phyloP scores from a whole-genome alignment of 1,140 invertebrate species.

The Hermatobates lingyangjiaoensis region DNA sequence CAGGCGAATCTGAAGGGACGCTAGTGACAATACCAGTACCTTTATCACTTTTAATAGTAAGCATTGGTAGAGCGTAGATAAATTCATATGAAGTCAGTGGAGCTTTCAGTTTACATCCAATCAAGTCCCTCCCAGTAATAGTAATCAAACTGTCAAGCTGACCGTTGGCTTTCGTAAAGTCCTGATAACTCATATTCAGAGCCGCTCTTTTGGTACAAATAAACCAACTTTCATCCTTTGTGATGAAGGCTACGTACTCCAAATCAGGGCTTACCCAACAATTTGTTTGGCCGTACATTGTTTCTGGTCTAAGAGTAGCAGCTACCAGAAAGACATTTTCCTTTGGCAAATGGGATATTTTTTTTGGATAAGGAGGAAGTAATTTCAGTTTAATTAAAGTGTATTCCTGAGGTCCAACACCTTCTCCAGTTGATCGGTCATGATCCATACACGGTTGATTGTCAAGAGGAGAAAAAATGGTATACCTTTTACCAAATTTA shows the following conservation, averaged over 20 bases:
- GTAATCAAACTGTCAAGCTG: constrained; percentile 49
- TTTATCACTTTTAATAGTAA: constrained; percentile 95
- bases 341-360: constrained; percentile 35
- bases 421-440: constrained; percentile 86
- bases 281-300: constrained; percentile 99
- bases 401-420: constrained; percentile 95
- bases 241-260: constrained; percentile 70
- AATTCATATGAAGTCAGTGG: constrained; percentile 63
- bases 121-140: constrained; percentile 51
- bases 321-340: constrained; percentile 67
- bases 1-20: constrained; percentile 95
- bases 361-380: constrained; percentile 47
- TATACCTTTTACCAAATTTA: constrained; percentile 92
- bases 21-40: constrained; percentile 95
- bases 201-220: constrained; percentile 75
- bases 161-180: constrained; percentile 64
- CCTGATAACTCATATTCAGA: constrained; percentile 91
- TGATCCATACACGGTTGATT: constrained; percentile 99
- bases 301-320: constrained; percentile 94
- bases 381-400: constrained; percentile 91
- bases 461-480: constrained; percentile 91
- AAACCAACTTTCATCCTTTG: constrained; percentile 56
- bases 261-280: constrained; percentile 96
- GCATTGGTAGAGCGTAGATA: constrained; percentile 92
- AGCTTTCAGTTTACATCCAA: constrained; percentile 63